phyloP scores from a whole-genome alignment of 2,888 invertebrate genomes.

The Nemotelus nigrinus region DNA sequence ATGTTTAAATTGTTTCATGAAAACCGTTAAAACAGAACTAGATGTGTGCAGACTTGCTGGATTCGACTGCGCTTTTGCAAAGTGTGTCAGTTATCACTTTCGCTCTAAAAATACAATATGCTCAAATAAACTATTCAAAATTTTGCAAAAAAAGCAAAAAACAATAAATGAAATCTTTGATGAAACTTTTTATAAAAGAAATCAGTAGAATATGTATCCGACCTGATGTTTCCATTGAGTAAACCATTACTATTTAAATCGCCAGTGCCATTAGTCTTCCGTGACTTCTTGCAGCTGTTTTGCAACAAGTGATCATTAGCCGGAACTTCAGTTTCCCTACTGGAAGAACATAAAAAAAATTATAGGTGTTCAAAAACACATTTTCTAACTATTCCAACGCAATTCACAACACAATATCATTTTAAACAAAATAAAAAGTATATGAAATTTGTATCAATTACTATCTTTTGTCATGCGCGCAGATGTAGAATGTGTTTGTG shows the following conservation, averaged over 20 bases:
- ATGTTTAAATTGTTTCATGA: too few relatives aligned
- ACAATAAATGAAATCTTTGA: too few relatives aligned
- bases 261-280: not conserved
- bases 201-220: not conserved
- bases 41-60: slow-evolving; percentile 4
- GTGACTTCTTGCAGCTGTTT: not conserved
- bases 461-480: slow-evolving; percentile 14
- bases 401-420: not conserved
- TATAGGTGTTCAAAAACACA: slow-evolving; percentile 45
- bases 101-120: not conserved
- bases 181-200: too few relatives aligned
- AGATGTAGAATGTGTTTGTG: slow-evolving; percentile 20
- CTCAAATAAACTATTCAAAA: not conserved
- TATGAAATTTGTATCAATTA: slow-evolving; percentile 41
- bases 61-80: not conserved
- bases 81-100: not conserved
- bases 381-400: slow-evolving; percentile 16
- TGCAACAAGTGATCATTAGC: slow-evolving; percentile 36
- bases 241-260: not conserved
- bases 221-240: slow-evolving; percentile 36
- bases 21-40: not conserved
- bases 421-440: slow-evolving; percentile 1
- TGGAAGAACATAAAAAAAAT: slow-evolving; percentile 48
- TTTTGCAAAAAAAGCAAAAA: not conserved
- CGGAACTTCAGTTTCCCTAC: slow-evolving; percentile 50